These are phyloP conservation scores for Lontra canadensis DNA, from an alignment of 2,113 vertebrate genomes.

Conservation along the genomic window DNA sequence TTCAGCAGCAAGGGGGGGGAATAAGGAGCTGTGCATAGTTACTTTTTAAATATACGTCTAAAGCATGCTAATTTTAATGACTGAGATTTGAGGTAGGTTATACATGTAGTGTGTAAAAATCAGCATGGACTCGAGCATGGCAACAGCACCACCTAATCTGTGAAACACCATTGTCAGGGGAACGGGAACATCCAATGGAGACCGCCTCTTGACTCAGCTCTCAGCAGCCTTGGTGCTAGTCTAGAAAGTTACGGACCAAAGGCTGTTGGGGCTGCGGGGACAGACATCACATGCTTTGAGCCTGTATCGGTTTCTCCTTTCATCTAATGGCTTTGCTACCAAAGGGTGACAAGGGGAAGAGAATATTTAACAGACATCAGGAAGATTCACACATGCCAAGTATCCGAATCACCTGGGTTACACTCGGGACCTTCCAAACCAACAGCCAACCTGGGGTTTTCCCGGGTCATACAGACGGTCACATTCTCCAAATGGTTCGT, in stretches of 20 bases:
- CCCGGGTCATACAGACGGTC: slow-evolving; percentile 70
- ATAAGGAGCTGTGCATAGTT: slow-evolving; percentile 87
- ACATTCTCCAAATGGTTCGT: slow-evolving; percentile 70
- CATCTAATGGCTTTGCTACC: slow-evolving; percentile 75
- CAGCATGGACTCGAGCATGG: slow-evolving; percentile 73
- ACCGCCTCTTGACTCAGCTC: slow-evolving; percentile 50
- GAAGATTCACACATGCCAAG: slow-evolving; percentile 70
- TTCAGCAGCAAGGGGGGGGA: slow-evolving; percentile 84
- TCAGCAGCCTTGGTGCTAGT: slow-evolving; percentile 48
- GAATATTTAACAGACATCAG: slow-evolving; percentile 40
- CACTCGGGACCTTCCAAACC: slow-evolving; percentile 73
- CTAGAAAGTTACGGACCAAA: slow-evolving; percentile 11
- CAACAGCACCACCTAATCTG: slow-evolving; percentile 66
- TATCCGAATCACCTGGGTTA: slow-evolving; percentile 61
- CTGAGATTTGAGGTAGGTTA: slow-evolving; percentile 89
- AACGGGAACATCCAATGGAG: background rate
- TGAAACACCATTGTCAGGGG: slow-evolving; percentile 25
- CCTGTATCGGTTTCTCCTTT: slow-evolving; percentile 68
- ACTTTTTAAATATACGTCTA: slow-evolving; percentile 79
- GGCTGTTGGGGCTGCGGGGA: slow-evolving; percentile 50
- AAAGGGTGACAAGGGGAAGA: slow-evolving; percentile 51
- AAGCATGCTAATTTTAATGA: slow-evolving; percentile 84
- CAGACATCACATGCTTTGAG: slow-evolving; percentile 57
- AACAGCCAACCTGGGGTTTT: slow-evolving; percentile 75
- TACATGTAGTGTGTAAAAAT: slow-evolving; percentile 85